Evolutionary conservation across 2,113 vertebrate genomes (phyloP).

Genomic region (Cephalopterus ornatus): DNA sequence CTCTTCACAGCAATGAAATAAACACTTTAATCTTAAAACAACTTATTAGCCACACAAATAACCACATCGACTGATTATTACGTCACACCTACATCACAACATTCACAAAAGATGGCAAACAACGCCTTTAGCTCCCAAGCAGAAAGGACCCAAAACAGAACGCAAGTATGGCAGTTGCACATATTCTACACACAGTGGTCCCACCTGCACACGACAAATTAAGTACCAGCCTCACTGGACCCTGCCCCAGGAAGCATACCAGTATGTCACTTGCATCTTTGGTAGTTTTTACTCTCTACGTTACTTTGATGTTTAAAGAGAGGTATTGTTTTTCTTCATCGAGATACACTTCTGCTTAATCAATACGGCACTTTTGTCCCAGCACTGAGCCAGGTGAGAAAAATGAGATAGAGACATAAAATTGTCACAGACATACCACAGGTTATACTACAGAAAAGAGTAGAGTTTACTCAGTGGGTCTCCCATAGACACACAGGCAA

Average conservation of each 20-base stretch:
- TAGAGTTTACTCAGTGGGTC: not conserved
- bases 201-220: not conserved
- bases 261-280: too few relatives aligned
- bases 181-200: too few relatives aligned
- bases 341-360: not conserved
- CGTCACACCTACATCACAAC: not conserved
- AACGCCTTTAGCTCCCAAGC: not conserved
- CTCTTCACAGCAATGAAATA: not conserved
- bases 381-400: not conserved
- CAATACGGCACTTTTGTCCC: not conserved
- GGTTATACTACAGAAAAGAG: not conserved
- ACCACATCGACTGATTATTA: not conserved
- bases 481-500: not conserved
- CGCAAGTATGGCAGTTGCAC: not conserved
- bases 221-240: not conserved
- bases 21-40: not conserved
- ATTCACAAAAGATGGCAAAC: not conserved
- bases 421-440: rapidly evolving
- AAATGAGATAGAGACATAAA: not conserved
- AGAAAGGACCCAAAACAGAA: not conserved
- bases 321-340: not conserved
- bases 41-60: not conserved
- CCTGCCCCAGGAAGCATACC: not conserved
- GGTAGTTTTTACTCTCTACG: not conserved
- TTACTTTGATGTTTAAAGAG: not conserved